A percentile compares a stretch with the other conserved stretches of the same genome.
Evolutionary conservation across 1,140 invertebrate genomes (phyloP).

Genomic region (Drosophila sucinea): DNA sequence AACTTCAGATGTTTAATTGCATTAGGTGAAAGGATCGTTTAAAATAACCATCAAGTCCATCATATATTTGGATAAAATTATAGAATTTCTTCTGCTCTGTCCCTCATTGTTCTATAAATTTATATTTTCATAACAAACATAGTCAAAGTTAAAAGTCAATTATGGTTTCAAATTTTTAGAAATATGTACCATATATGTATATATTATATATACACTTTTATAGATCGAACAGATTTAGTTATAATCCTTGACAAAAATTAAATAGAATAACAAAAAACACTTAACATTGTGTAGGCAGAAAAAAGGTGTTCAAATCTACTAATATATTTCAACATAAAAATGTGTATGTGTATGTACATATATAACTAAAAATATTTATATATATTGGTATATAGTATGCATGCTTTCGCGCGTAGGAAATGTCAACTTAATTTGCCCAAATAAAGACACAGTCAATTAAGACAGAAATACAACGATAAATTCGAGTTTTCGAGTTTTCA

Average conservation of each 20-base stretch:
- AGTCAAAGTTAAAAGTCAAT: too few relatives aligned
- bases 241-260: neutral
- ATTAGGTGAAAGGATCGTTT: too few relatives aligned
- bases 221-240: neutral
- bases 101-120: too few relatives aligned
- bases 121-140: too few relatives aligned
- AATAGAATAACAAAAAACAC: neutral
- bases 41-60: too few relatives aligned
- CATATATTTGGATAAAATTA: too few relatives aligned
- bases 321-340: neutral
- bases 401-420: constrained; percentile 32
- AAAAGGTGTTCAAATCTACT: neutral
- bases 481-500: constrained; percentile 22
- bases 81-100: too few relatives aligned
- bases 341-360: neutral
- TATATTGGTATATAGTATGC: neutral
- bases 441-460: constrained; percentile 45
- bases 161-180: too few relatives aligned
- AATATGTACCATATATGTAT: neutral
- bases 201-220: neutral
- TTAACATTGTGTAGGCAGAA: neutral
- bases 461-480: constrained; percentile 5
- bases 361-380: constrained; percentile 8
- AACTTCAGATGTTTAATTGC: too few relatives aligned
- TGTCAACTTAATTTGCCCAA: constrained; percentile 36